Base-by-base conservation (phyloP, 1,140 invertebrate genomes). In the Zaprionus taronus region DNA sequence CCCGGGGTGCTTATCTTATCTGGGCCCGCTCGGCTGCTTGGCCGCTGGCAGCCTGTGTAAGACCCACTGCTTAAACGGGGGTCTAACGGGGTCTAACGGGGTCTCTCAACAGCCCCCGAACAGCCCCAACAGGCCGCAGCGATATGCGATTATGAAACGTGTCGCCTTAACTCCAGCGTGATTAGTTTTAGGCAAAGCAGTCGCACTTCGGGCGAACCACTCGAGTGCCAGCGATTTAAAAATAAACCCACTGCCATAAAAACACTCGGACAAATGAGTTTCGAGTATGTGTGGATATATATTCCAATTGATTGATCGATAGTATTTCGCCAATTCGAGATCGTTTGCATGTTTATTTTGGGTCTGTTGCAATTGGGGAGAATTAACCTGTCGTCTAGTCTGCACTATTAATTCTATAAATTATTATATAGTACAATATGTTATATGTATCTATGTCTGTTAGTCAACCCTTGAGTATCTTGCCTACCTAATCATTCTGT, bases 131-230 rank as follows among this genome's bases (percentile, higher is more conserved):
- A n/a, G 38, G 28, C 34, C 17, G 17, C 47, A 15, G 67, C 51
- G 36, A 63, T 57, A 28, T 7, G 31, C 64, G 79, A 81, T 83
- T 84, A 69, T 83, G 77, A 84, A 83, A 83, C 81, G 71, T 70
- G 79, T 84, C 77, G 68, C 77, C 72, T 57, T 83, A 75, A 68
- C 70, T 62, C 22, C 36, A 69, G 28, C 41, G 62, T 82, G 80
- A 82, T 82, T 82, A 82, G 77, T 74, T 82, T 74, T 77, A 55
- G 73, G 38, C 62, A 68, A 75, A 82, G 61, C 64, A 67, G 34
- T 44, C 22, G 36, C 44, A 20, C 44, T 38, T 38, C 22, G 11
- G 47, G 36, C 34, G 2, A 49, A 44, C 24, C 55, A 20, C 56
- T 56, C n/a, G 15, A 56, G 53, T 56, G 15, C 53, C 26, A 15